Base-by-base conservation (phyloP, 2,888 invertebrate genomes). In the Torymus texanus region DNA sequence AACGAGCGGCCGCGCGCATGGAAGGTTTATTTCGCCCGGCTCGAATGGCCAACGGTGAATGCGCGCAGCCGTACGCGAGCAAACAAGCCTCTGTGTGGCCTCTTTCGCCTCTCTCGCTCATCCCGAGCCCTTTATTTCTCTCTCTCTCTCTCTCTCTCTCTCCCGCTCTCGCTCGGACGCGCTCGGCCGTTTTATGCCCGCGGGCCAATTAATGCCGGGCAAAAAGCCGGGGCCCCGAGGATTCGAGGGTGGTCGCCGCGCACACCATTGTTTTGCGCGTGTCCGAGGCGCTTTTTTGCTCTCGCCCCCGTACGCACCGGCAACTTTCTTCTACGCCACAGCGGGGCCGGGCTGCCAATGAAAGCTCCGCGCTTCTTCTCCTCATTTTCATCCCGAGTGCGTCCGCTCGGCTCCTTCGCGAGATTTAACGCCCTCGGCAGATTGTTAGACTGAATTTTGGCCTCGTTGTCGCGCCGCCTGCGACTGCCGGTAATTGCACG, bases 161-260 rank as follows among this genome's bases (percentile, higher is more conserved):
- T 72, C 83, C 83, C 83, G 84, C 83, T 84, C 83, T 82, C 61
- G 53, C 56, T 18, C 21, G 62, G 51, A n/a, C 51, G 58, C 41
- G 41, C 29, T 62, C 71, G 59, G 67, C 66, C 84, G 87, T 88
- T 89, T 89, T 89, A 88, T 88, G 87, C 83, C 83, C 83, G 85
- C 86, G 83, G 84, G 85, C 84, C 89, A 90, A 90, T 89, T 90
- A 89, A 90, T 86, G 88, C 81, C 81, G 73, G 83, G 85, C 84
- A 87, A 88, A 89, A 89, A 88, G 83, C 82, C 81, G 81, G 61
- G 65, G 76, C 18, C 41, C 71, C 77, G 79, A 83, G 83, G 83
- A 84, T 85, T 86, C 87, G 86, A 88, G 88, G 88, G 88, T 89
- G 89, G 88, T 89, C 88, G 70, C n/a, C n/a, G 55, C 55, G 13